A percentile compares a stretch with the other conserved stretches of the same genome.
These are phyloP conservation scores for Saccopteryx leptura DNA, from an alignment of 2,113 vertebrate species.

Conservation along the genomic window DNA sequence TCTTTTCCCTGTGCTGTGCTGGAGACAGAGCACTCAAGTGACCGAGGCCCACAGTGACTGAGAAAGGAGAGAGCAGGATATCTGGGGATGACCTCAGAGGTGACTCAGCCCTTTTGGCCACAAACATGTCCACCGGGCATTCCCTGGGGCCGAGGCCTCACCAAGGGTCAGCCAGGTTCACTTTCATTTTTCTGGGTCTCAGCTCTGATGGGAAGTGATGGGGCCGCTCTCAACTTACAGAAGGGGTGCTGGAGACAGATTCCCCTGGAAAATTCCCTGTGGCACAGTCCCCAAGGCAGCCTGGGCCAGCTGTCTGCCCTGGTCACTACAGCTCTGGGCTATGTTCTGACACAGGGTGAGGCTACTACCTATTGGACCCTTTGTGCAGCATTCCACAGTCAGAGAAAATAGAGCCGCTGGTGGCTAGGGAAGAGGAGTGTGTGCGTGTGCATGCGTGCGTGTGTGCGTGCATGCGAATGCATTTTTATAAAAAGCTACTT, in stretches of 20 bases:
- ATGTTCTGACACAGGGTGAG: not conserved
- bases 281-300: not conserved
- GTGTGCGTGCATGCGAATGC: no score
- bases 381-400: not conserved
- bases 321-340: not conserved
- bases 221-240: not conserved
- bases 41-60: not conserved
- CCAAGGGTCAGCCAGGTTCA: not conserved
- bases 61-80: not conserved
- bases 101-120: constrained; percentile 34
- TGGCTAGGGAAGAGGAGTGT: not conserved
- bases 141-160: not conserved
- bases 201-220: not conserved
- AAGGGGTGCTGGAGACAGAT: no score
- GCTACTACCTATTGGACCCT: not conserved
- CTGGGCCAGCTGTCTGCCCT: not conserved
- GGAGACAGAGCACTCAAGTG: not conserved
- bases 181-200: not conserved
- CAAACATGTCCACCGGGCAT: not conserved
- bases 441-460: fast-evolving
- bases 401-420: not conserved
- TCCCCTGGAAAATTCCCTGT: not conserved
- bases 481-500: not conserved
- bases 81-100: not conserved
- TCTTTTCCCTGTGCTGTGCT: fast-evolving